phyloP scores from a whole-genome alignment of 2,888 invertebrate species.

The Tromatobia lineatoria region DNA sequence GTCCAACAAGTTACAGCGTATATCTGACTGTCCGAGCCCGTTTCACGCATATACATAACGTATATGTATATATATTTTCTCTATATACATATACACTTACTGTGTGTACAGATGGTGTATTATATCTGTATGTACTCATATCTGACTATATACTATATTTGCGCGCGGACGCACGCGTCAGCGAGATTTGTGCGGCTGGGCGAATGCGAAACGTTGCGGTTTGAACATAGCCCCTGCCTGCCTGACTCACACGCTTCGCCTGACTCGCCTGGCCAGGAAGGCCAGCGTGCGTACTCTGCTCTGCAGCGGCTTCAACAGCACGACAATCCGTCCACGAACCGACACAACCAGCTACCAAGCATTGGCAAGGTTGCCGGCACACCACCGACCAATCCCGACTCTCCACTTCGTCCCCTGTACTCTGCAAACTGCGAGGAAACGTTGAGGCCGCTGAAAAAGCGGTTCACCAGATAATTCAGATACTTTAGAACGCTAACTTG shows the following conservation, averaged over 20 bases:
- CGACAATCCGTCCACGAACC: constrained; percentile 65
- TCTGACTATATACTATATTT: constrained; percentile 41
- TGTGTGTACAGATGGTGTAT: background rate
- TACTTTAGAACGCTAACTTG: background rate
- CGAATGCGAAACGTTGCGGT: constrained; percentile 79
- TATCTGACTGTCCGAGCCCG: constrained; percentile 23
- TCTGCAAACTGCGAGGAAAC: background rate
- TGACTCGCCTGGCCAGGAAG: constrained; percentile 63
- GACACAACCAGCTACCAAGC: constrained; percentile 64
- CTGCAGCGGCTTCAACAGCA: constrained; percentile 39
- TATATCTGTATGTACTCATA: constrained; percentile 38
- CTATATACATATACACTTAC: background rate
- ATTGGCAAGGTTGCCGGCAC: constrained; percentile 61
- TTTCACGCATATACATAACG: constrained; percentile 10
- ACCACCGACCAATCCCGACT: background rate
- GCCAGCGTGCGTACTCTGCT: constrained; percentile 34
- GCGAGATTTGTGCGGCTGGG: constrained; percentile 79
- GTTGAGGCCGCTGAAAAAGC: background rate
- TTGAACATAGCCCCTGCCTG: constrained; percentile 56
- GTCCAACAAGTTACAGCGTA: constrained; percentile 34
- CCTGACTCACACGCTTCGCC: constrained; percentile 64
- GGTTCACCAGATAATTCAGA: background rate
- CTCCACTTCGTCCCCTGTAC: background rate
- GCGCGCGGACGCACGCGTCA: constrained; percentile 71
- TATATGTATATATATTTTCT: background rate